Base-by-base conservation (phyloP, 1,140 invertebrate genomes). In the Chymomyza costata region DNA sequence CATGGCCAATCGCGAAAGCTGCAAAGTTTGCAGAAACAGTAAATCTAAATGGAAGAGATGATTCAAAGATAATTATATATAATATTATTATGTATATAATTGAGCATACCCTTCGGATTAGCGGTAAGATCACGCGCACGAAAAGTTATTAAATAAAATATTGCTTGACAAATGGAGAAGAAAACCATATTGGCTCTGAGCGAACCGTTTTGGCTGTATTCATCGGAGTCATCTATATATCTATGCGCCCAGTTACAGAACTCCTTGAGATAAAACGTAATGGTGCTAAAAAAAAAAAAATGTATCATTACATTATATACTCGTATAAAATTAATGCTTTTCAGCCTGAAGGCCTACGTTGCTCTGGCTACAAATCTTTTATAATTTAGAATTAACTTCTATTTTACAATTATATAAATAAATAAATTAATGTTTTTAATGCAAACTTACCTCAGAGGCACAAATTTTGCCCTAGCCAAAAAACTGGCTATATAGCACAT, bases 141-240 rank as follows among this genome's bases (percentile, higher is more conserved):
- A 84, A 97, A 97, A 0, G 93, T 91, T 48, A 98, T 91, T 2
- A 97, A 87, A 86, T 97, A 97, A 84, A 98, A 97, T 19, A 97
- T 87, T 0, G 93, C 90, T 86, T 98, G 95, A 76, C 95, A 97
- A 7, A 96, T 90, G 10, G 92, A 90, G 84, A 97, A 96, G 86
- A 98, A 98, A 1, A 96, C 91, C 18, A 89, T 88, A 84, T 98
- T 95, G 2, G 91, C 88, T 78, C 90, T 90, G 1, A 87, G 54
- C 58, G 89, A 88, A 43, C 87, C 83, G 80, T 89, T 87, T 7
- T 76, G 64, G 44, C 63, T 69, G 39, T 65, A 69, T 28, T 70
- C 59, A 66, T 91, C 89, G 56, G 89, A 89, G 54, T 85, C 88
- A 28, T 88, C 86, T 11, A 95, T 92, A 73, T 96, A 95, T 37